Conservation (phyloP, 2,113 vertebrate species). For the Antechinus flavipes region DNA sequence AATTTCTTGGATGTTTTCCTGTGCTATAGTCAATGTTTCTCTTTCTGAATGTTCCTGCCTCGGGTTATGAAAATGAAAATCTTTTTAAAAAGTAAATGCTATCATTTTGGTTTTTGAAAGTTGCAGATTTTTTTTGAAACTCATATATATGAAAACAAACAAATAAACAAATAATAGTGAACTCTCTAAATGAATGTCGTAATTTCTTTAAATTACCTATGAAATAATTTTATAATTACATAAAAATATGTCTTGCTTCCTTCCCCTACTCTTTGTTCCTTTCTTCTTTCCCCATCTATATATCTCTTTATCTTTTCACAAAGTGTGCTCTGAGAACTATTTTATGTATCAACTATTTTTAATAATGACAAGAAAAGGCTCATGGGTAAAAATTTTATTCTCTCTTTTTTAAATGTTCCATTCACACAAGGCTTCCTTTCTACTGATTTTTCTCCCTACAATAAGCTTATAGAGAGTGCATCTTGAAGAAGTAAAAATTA, state of each 20-base stretch:
- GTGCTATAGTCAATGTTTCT: not conserved
- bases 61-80: constrained; percentile 5
- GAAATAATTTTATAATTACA: constrained; percentile 42
- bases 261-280: too few relatives aligned
- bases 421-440: constrained; percentile 42
- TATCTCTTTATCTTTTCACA: not conserved
- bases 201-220: constrained; percentile 42
- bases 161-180: not conserved
- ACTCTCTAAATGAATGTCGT: not conserved
- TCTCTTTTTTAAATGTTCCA: constrained; percentile 44
- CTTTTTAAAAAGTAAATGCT: not conserved
- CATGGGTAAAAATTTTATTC: constrained; percentile 49
- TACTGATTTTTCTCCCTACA: not conserved
- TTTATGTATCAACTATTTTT: not conserved
- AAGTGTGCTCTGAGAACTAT: not conserved
- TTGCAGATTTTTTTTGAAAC: constrained; percentile 21
- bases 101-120: constrained; percentile 43
- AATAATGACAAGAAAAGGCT: constrained; percentile 38
- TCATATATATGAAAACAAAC: not conserved
- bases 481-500: constrained; percentile 63
- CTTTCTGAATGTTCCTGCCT: not conserved
- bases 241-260: constrained; percentile 29
- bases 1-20: not conserved
- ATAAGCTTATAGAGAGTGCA: constrained; percentile 54
- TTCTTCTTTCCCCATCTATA: not conserved